Percentiles rank a stretch among this genome's conserved stretches.
phyloP scores from a whole-genome alignment of 2,113 vertebrate species.

The Petrocephalus zakoni region DNA sequence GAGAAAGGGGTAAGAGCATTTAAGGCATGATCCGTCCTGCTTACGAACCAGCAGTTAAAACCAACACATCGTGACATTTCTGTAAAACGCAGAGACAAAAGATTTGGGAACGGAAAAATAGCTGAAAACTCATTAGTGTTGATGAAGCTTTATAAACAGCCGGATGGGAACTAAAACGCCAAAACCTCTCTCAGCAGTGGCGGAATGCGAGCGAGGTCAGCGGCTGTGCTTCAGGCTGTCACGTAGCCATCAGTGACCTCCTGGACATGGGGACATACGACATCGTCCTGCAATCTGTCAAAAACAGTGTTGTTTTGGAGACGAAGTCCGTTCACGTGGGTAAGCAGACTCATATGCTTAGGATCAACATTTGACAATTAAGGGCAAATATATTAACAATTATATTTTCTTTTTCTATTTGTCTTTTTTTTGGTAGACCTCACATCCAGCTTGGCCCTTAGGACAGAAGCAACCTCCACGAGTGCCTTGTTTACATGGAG shows the following conservation, averaged over 20 bases:
- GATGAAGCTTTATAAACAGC: neutral
- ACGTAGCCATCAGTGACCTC: conserved; percentile 45
- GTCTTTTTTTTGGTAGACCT: conserved; percentile 42
- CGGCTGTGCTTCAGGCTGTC: conserved; percentile 52
- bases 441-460: conserved; percentile 42
- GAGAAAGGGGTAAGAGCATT: conserved; percentile 54
- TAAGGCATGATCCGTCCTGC: too few species aligned
- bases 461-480: conserved; percentile 55
- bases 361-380: neutral
- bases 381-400: neutral
- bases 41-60: neutral
- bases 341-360: conserved; percentile 46
- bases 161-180: neutral
- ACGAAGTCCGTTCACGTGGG: conserved; percentile 62
- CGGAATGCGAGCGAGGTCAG: conserved; percentile 38
- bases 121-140: neutral
- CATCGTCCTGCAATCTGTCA: conserved; percentile 61
- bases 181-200: conserved; percentile 37
- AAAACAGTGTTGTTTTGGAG: conserved; percentile 49
- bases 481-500: conserved; percentile 68
- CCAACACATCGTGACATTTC: neutral
- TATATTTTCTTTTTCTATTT: neutral
- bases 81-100: neutral
- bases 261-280: conserved; percentile 59
- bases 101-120: neutral